Percentiles rank a stretch among this genome's conserved stretches.
Conservation (phyloP, 23 tunicate species). For the Aplidium turbinatum region DNA sequence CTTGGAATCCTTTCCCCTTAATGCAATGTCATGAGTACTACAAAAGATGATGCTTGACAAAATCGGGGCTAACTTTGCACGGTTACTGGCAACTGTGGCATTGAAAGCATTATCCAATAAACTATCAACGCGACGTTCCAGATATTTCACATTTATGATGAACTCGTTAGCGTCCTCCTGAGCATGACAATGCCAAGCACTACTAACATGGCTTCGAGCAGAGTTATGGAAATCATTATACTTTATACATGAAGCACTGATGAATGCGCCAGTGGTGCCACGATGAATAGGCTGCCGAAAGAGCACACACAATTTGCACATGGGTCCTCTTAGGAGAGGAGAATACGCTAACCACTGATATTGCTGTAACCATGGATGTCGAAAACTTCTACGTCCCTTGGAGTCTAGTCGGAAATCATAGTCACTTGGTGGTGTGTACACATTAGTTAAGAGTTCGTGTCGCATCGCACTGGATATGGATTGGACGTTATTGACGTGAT, state of each 20-base stretch:
- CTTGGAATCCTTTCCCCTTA: constrained; percentile 1
- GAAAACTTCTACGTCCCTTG: constrained; percentile 14
- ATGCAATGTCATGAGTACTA: constrained; percentile 10
- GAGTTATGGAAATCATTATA: constrained; percentile 11
- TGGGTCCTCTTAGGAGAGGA: constrained; percentile 17
- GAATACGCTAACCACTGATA: constrained; percentile 25
- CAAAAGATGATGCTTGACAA: constrained; percentile 9
- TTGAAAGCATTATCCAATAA: constrained; percentile 22
- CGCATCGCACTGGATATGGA: constrained; percentile 2
- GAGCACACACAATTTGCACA: constrained; percentile 17
- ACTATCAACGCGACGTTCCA: neutral
- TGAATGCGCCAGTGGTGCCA: constrained; percentile 8
- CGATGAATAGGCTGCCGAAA: constrained; percentile 13
- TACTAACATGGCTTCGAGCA: constrained; percentile 8
- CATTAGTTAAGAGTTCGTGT: neutral
- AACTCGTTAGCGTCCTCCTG: constrained; percentile 19
- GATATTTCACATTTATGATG: constrained; percentile 1
- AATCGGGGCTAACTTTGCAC: constrained; percentile 4
- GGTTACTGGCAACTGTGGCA: constrained; percentile 8
- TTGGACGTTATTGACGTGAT: constrained; percentile 8
- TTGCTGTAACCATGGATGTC: constrained; percentile 24
- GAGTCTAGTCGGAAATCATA: constrained; percentile 6
- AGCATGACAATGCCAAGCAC: constrained; percentile 23
- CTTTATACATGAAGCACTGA: constrained; percentile 18
- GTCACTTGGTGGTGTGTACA: constrained; percentile 12